Conservation (phyloP, 2,797 vertebrate genomes). For the Hydrocynus forskahlii region DNA sequence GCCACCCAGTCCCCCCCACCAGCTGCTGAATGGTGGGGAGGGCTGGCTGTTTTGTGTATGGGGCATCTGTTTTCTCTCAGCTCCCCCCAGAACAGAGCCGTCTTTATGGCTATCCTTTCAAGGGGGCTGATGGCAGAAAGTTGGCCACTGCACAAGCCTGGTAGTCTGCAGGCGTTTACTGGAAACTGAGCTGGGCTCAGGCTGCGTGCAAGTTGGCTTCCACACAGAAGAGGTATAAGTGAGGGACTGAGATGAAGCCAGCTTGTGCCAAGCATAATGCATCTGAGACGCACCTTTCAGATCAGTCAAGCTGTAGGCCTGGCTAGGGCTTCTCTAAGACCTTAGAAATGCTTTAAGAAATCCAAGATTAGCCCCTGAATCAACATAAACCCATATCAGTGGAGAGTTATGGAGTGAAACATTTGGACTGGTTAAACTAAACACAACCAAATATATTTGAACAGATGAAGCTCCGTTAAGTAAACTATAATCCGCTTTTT, state of each 20-base stretch:
- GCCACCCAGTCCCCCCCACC: neutral
- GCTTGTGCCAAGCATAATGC: constrained; percentile 59
- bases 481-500: neutral
- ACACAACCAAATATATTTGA: constrained; percentile 12
- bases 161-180: constrained; percentile 83
- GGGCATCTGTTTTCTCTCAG: constrained; percentile 92
- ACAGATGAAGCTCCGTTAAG: constrained; percentile 6
- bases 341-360: constrained; percentile 14
- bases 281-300: constrained; percentile 62
- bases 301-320: constrained; percentile 44
- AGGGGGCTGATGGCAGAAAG: constrained; percentile 80
- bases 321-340: constrained; percentile 12
- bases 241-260: constrained; percentile 65
- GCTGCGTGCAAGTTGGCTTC: constrained; percentile 70
- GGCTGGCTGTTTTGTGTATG: constrained; percentile 86
- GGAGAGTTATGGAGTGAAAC: constrained; percentile 4
- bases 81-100: constrained; percentile 83
- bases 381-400: constrained; percentile 24
- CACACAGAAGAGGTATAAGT: constrained; percentile 72
- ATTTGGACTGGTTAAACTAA: constrained; percentile 8
- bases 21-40: constrained; percentile 71
- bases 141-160: constrained; percentile 80
- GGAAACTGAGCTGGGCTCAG: constrained; percentile 76
- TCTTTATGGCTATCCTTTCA: constrained; percentile 85
- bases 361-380: constrained; percentile 10